Evolutionary conservation across 1,140 invertebrate species (phyloP), one percentile per base, ranked within the genome.

Genomic region (Platyscapa corneri): DNA sequence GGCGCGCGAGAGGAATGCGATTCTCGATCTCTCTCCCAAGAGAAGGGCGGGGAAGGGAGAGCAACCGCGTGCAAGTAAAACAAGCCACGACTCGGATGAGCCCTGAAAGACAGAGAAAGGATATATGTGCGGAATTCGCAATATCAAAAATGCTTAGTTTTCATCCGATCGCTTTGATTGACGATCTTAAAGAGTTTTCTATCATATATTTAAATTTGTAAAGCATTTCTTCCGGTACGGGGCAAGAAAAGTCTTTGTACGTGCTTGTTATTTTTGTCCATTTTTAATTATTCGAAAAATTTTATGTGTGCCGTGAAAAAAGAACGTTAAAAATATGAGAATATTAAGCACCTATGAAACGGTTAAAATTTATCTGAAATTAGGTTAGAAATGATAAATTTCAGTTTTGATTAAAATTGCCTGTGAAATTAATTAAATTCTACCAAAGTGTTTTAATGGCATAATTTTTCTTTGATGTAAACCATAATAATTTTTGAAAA

Each of bases 1-100:
- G 67, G 60, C 39, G 64, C 78, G 60, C 78, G 42, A 74, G 81
- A 72, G 81, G 81, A 82, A 82, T 82, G 81, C 81, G 81, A 42
- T 14, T 34, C 70, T 77, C 3, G 46, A 53, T 53, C 75, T 77
- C 75, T 49, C 30, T 27, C 30, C 30, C 7, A 23, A 14, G n/a
- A 46, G 72, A 27, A 34, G 70, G 49, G 27, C 2, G 2, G 46
- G 30, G 60, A 70, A 74, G 34, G 46, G 32, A 32, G 65, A 60
- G 5, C n/a, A n/a, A n/a, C 30, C 49, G 53, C 8, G 53, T 27
- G 27, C 7, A 34, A 74, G 70, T 32, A 74, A 60, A 42, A 27
- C 81, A 8, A 74, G 27, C 20, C 67, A 39, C 30, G 42, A 8
- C 34, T 32, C n/a, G n/a, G 30, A 77, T 49, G n/a, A 27, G 16